Evolutionary conservation across 2,888 invertebrate genomes (phyloP), one percentile per base, ranked within the genome.

Genomic region (Lymantria dispar): DNA sequence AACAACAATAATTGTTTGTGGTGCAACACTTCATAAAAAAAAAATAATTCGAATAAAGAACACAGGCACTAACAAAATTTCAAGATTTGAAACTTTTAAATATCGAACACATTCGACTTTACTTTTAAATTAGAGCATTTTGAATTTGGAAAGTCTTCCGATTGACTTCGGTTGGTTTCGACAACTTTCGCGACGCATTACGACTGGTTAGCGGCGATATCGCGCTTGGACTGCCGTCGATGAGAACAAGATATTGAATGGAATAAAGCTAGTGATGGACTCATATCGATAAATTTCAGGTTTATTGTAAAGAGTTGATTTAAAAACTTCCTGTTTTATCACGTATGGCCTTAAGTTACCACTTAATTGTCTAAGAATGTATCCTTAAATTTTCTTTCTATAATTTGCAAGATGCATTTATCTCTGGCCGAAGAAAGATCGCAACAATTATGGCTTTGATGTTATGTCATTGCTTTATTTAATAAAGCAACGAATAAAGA

Each of bases 71-170:
- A 12, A 29, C 10, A 8, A 46, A 45, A 39, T 12, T 39, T 37
- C 22, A 13, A 42, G 7, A n/a, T 22, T 31, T 13, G 14, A 8
- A 49, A 44, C 29, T 45, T 30, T 44, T n/a, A 50, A 43, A 46
- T 46, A 14, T 46, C 31, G 45, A 46, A 46, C 54, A 45, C 37
- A 30, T 39, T 36, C 10, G 36, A 40, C 15, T 49, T 56, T 60
- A 58, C 53, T 57, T 43, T 54, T 61, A 64, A 22, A 58, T 65
- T 43, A 60, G 56, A 63, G 52, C 63, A 68, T 62, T 64, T 64
- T 60, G 56, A 56, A 49, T 72, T 70, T 70, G 50, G 72, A 72
- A 70, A 70, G 70, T 54, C 56, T 47, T 56, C 56, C 61, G 67
- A 55, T 39, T 43, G 45, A 37, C 40, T 59, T 69, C 56, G 56